Conservation (phyloP, 2,797 vertebrate genomes). For the Acestrorhynchus altus region DNA sequence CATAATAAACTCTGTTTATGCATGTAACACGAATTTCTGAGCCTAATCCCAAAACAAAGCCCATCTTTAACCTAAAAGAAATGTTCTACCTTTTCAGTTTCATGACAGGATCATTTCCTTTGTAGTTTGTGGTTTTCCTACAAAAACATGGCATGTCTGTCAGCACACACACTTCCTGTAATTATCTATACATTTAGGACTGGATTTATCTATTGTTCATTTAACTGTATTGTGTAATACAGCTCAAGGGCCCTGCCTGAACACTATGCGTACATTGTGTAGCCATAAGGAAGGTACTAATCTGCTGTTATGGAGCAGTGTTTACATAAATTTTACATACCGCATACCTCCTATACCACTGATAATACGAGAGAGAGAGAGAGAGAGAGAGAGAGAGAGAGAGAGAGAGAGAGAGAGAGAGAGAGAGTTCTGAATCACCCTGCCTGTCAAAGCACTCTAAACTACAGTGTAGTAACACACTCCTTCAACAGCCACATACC, state of each 20-base stretch:
- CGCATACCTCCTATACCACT: neutral
- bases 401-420: neutral
- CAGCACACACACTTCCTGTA: constrained; percentile 55
- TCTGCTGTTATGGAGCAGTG: constrained; percentile 4
- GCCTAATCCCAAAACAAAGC: no score
- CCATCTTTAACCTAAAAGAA: no score
- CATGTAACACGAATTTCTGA: no score
- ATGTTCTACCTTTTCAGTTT: no score
- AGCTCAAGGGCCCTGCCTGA: neutral
- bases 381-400: neutral
- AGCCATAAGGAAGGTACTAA: constrained; percentile 1
- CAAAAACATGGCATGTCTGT: neutral
- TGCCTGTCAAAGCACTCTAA: no score
- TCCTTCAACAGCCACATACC: constrained; percentile 19
- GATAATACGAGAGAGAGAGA: neutral
- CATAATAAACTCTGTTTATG: no score
- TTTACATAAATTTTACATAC: constrained; percentile 5
- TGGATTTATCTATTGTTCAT: constrained; percentile 15
- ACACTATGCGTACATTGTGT: neutral
- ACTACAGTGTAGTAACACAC: constrained; percentile 10
- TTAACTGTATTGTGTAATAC: neutral
- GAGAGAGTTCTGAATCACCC: neutral
- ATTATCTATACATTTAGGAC: constrained; percentile 37
- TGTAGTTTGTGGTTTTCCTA: neutral
- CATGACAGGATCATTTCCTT: no score